A percentile compares a stretch with the other conserved stretches of the same genome.
These are phyloP conservation scores for Platyscapa corneri DNA, from an alignment of 1,140 invertebrate species.

Conservation along the genomic window DNA sequence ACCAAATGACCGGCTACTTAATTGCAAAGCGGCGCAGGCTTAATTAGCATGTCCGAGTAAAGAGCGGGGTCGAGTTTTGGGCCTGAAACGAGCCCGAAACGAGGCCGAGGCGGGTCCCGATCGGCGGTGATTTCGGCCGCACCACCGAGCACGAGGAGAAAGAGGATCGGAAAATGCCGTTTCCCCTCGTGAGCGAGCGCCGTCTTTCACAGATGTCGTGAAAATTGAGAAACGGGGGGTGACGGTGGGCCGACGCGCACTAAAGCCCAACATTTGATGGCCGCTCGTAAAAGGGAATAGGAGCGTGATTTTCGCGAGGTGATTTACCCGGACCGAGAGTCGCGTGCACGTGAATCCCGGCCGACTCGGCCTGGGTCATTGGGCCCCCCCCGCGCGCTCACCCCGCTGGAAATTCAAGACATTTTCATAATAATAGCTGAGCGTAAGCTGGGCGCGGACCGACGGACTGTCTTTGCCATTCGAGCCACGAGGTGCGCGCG, in stretches of 20 bases:
- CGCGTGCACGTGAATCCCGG: neutral
- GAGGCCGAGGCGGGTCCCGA: too few relatives aligned
- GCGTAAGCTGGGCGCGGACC: too few relatives aligned
- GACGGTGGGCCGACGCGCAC: neutral
- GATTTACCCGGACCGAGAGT: neutral
- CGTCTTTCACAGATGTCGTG: neutral
- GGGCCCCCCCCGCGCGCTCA: too few relatives aligned
- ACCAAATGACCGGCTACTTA: neutral
- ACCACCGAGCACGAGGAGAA: neutral
- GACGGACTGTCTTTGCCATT: too few relatives aligned
- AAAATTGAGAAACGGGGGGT: neutral
- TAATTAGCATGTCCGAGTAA: neutral
- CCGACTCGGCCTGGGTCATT: too few relatives aligned
- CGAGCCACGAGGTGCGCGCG: too few relatives aligned
- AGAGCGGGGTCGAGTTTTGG: too few relatives aligned
- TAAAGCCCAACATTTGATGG: neutral
- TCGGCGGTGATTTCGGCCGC: too few relatives aligned
- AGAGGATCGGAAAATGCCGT: neutral
- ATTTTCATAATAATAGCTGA: too few relatives aligned
- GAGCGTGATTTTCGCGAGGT: slow-evolving; percentile 12
- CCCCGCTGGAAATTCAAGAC: too few relatives aligned
- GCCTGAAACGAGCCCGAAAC: too few relatives aligned
- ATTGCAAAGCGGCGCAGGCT: neutral
- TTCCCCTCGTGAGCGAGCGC: neutral
- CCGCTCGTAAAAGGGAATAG: neutral